Conservation (phyloP, 2,113 vertebrate genomes). For the Podarcis cretensis region DNA sequence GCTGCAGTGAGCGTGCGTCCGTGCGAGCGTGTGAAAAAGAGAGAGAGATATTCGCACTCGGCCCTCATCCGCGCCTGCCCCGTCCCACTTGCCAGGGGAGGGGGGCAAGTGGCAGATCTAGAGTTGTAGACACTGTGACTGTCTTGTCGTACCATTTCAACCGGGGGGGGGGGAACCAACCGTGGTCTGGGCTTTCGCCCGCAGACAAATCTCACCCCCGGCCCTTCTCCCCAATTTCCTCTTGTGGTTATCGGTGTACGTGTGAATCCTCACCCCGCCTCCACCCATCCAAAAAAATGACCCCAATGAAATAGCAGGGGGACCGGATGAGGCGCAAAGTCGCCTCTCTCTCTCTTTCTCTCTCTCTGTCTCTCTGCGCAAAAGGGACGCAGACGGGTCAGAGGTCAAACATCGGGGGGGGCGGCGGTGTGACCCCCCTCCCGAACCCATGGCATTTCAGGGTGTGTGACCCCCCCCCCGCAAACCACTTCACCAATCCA, state of each 20-base stretch:
- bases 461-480: neutral
- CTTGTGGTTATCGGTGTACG: slow-evolving; percentile 30
- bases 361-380: neutral
- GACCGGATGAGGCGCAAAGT: too few species aligned
- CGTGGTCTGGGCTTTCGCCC: too few species aligned
- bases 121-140: slow-evolving; percentile 77
- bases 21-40: slow-evolving; percentile 42
- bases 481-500: neutral
- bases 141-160: slow-evolving; percentile 51
- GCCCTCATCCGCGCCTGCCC: slow-evolving; percentile 2
- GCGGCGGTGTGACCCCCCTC: neutral
- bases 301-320: too few species aligned
- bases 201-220: too few species aligned
- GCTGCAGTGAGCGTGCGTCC: slow-evolving; percentile 84
- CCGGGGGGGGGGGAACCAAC: neutral
- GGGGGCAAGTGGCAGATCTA: slow-evolving; percentile 13
- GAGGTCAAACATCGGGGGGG: neutral
- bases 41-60: slow-evolving; percentile 27
- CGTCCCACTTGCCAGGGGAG: neutral
- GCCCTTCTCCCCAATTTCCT: neutral
- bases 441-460: neutral
- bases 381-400: neutral
- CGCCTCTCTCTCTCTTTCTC: neutral
- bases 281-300: too few species aligned
- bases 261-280: slow-evolving; percentile 6